Percentiles rank a stretch among this genome's conserved stretches.
Evolutionary conservation across 2,888 invertebrate genomes (phyloP).

Genomic region (Ormyrus thymus): DNA sequence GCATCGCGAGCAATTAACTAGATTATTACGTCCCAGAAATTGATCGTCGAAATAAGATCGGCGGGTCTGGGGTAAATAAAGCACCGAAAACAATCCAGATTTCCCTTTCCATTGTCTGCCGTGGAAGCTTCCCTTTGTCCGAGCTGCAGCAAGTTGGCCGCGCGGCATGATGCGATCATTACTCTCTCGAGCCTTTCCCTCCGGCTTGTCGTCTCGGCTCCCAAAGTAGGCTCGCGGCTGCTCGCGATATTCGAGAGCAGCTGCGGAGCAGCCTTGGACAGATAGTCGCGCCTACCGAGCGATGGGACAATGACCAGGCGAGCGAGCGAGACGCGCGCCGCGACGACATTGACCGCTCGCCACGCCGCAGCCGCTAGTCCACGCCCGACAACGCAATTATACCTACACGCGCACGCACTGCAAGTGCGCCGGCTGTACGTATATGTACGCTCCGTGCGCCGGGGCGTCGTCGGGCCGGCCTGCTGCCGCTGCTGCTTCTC

Average conservation of each 20-base stretch:
- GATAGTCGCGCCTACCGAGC: slow-evolving; percentile 60
- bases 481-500: no score
- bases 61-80: no score
- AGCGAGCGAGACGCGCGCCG: slow-evolving; percentile 37
- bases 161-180: slow-evolving; percentile 25
- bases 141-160: slow-evolving; percentile 19
- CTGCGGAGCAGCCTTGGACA: slow-evolving; percentile 13
- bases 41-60: no score
- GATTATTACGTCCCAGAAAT: no score
- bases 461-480: no score
- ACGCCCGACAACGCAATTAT: slow-evolving; percentile 45
- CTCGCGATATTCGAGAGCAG: slow-evolving; percentile 28
- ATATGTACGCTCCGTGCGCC: no score
- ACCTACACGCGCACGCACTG: neutral
- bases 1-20: no score
- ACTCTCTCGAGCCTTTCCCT: slow-evolving; percentile 33
- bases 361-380: slow-evolving; percentile 21
- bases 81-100: no score
- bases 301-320: slow-evolving; percentile 65
- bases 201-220: neutral
- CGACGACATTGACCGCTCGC: slow-evolving; percentile 58
- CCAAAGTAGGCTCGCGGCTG: slow-evolving; percentile 9
- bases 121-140: slow-evolving; percentile 33
- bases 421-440: neutral
- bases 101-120: slow-evolving; percentile 23